Evolutionary conservation across 2,113 vertebrate species (phyloP), one percentile per base, ranked within the genome.

Genomic region (Hemicordylus capensis): DNA sequence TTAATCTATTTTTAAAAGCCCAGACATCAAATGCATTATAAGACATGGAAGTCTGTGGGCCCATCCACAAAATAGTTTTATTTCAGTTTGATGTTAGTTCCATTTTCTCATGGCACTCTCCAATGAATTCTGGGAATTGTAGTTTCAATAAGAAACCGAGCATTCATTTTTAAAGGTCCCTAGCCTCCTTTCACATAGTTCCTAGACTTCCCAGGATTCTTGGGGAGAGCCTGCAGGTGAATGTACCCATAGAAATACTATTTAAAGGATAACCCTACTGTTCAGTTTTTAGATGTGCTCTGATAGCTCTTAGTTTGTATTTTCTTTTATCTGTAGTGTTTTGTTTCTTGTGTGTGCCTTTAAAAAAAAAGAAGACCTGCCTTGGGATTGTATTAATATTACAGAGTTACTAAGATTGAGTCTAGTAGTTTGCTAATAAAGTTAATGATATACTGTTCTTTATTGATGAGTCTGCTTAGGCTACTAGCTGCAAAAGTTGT

Each of bases 221-320:
- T 26, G n/a, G 19, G 58, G 20, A 74, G 20, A 58, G 12, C 22
- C 9, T 83, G 39, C 28, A 46, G 3, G 10, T 12, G 44, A 44
- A 61, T 74, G 24, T 63, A 0, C 1, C 10, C 88, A 84, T 31
- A 88, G 2, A 17, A 46, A 89, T 89, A 88, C 37, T 85, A 66
- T 56, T 46, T 75, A 64, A 75, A 69, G n/a, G 81, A 79, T 74
- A 37, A 87, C 84, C 44, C 76, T 37, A 81, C 37, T 42, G 74
- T 91, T 85, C 48, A 39, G 89, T 84, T 46, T 90, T 92, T 46
- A 89, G 48, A 75, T 59, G 26, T 78, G 75, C 7, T 87, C n/a
- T 80, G 59, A 81, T 88, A 63, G 63, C 85, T 93, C 93, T 94
- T 90, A 90, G 75, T 84, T 89, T 85, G 44, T 59, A 22, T 79